phyloP scores from a whole-genome alignment of 2,888 invertebrate species.

The Pollenia griseotomentosa region DNA sequence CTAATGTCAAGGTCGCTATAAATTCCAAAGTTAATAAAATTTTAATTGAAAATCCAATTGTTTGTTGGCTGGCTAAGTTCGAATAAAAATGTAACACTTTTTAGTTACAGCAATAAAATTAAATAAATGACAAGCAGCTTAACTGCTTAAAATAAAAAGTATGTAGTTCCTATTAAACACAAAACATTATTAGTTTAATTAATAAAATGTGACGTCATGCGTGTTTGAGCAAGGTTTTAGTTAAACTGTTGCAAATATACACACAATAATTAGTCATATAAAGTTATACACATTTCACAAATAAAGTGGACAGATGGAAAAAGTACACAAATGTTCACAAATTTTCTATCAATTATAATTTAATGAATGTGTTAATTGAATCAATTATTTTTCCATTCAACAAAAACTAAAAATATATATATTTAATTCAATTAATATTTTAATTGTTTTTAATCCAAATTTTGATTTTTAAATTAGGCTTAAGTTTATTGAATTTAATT shows the following conservation, averaged over 20 bases:
- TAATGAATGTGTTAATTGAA: no score
- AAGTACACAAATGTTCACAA: no score
- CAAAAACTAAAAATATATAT: no score
- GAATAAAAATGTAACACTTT: conserved; percentile 23
- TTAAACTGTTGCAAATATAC: conserved; percentile 36
- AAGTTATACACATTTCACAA: no score
- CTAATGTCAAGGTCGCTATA: conserved; percentile 65
- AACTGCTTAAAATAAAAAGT: background rate
- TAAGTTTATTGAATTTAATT: no score
- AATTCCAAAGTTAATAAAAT: conserved; percentile 35
- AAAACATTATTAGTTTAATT: background rate
- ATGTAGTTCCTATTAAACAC: conserved; percentile 7
- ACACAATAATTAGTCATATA: conserved; percentile 24
- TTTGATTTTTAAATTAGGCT: no score
- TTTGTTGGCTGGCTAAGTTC: background rate
- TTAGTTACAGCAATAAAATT: conserved; percentile 24
- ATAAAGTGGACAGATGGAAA: no score
- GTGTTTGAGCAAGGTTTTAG: conserved; percentile 17
- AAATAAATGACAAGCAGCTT: background rate
- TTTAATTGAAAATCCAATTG: conserved; percentile 32
- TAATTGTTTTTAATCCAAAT: no score
- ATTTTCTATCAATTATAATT: no score
- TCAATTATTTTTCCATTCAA: no score
- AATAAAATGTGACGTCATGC: background rate
- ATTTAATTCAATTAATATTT: no score